Conservation (phyloP, 1,140 invertebrate genomes). For the Papilio machaon region DNA sequence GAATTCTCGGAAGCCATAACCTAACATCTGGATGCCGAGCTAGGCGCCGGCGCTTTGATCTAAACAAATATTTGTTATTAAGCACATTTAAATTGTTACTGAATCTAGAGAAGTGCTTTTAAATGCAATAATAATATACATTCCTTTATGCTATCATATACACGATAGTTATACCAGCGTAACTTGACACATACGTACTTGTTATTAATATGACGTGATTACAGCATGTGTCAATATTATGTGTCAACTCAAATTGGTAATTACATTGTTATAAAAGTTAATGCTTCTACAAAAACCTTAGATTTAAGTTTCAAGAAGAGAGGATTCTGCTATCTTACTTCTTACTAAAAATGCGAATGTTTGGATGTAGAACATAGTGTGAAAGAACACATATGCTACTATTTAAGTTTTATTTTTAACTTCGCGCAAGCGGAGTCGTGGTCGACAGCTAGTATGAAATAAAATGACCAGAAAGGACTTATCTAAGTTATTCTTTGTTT, state of each 20-base stretch:
- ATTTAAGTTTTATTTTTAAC: no score
- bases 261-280: background rate
- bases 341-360: no score
- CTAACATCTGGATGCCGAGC: constrained; percentile 4
- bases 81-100: constrained; percentile 10
- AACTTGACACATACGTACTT: background rate
- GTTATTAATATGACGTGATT: background rate
- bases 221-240: background rate
- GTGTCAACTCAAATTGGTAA: background rate
- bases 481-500: background rate
- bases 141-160: background rate
- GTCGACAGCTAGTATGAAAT: no score
- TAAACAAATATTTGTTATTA: constrained; percentile 30
- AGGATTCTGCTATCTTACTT: no score
- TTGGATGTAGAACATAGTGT: no score
- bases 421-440: no score
- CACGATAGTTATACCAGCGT: background rate
- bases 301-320: background rate
- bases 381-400: no score
- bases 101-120: background rate
- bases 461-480: no score
- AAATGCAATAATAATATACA: background rate
- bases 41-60: constrained; percentile 12
- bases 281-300: background rate
- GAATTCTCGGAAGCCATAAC: constrained; percentile 25